Percentiles rank a stretch among this genome's conserved stretches.
phyloP scores from a whole-genome alignment of 2,797 vertebrate genomes.

The Eidolon dupreanum region DNA sequence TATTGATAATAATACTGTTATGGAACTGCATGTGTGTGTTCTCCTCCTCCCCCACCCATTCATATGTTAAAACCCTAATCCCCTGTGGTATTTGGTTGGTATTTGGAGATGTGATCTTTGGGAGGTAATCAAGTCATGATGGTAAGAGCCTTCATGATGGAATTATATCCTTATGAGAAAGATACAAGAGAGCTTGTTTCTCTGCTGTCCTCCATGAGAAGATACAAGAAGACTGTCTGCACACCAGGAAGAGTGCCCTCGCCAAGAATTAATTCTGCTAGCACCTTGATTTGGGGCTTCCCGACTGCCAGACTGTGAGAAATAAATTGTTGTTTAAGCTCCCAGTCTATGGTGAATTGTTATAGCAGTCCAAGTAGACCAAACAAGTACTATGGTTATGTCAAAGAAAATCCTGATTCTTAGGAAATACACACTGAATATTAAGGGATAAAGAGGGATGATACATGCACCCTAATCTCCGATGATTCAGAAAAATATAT shows the following conservation, averaged over 20 bases:
- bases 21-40: background rate
- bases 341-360: background rate
- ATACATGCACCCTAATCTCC: background rate
- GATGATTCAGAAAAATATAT: background rate
- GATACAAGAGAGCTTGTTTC: background rate
- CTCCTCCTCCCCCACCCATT: background rate
- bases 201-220: background rate
- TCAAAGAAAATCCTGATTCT: slow-evolving; percentile 7
- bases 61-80: background rate
- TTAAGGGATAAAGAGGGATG: background rate
- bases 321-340: background rate
- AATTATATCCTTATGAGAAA: background rate
- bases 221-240: background rate
- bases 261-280: background rate
- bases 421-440: background rate
- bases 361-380: background rate
- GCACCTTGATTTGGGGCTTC: background rate
- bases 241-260: background rate
- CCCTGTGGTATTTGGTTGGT: background rate
- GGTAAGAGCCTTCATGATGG: background rate
- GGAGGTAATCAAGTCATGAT: background rate
- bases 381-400: background rate
- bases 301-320: background rate
- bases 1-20: background rate
- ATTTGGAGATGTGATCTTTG: background rate